Evolutionary conservation across 2,888 invertebrate species (phyloP), one percentile per base, ranked within the genome.

Genomic region (Cordylochernes scorpioides): DNA sequence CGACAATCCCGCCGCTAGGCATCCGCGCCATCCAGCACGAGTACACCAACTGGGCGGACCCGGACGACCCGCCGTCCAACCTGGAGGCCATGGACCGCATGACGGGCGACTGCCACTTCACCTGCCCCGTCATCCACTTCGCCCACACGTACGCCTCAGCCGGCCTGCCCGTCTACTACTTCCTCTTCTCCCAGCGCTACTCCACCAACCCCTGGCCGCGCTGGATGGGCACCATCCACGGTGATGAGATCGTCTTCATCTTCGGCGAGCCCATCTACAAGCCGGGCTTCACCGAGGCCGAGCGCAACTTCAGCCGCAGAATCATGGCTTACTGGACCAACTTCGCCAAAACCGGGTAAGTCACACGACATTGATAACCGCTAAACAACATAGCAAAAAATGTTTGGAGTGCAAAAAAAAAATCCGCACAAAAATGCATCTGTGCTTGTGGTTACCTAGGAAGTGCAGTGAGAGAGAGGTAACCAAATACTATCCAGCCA

Each of bases 211-310:
- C 73, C 22, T 94, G 94, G 94, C 91, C 88, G 15, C 70, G 77
- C 49, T 94, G 94, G 91, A 91, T 91, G 88, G 94, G 94, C 1
- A 88, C 88, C 36, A 70, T 94, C 67, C 94, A 94, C 46, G 94
- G 82, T 1, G 91, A 94, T 49, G 94, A 94, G 58, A 84, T 94
- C 49, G 82, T 82, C 53, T 94, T 86, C 57, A 77, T 88, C 44
- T 91, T 94, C 50, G 94, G 94, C 3, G 77, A 82, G 52, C 91
- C 91, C 2, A 58, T 86, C 46, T 78, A 86, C 58, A 67, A 67
- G 60, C 73, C 77, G 9, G 68, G 72, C 52, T 91, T 82, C 59
- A 74, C 71, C 49, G 65, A 69, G 15, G 64, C 71, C 40, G 88
- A 88, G 52, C 64, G 73, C 24, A 72, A 77, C 46, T 65, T 94